phyloP scores from a whole-genome alignment of 2,113 vertebrate species.

The Saguinus imperator region DNA sequence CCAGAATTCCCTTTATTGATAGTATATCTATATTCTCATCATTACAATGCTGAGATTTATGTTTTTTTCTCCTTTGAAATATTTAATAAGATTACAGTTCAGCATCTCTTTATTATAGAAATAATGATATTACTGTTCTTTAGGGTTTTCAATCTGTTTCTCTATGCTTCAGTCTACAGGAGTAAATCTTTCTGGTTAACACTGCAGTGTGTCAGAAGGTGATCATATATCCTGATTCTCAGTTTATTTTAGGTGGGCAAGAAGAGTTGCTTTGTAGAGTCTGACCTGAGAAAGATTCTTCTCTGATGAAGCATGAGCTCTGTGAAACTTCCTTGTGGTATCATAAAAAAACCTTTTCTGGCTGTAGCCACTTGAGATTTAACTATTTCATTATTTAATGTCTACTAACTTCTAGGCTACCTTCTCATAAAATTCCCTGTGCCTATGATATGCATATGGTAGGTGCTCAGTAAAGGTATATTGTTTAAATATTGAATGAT shows the following conservation, averaged over 20 bases:
- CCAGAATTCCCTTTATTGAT: neutral
- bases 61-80: neutral
- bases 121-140: neutral
- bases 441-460: neutral
- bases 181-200: neutral
- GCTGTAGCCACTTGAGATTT: neutral
- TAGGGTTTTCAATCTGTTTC: neutral
- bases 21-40: neutral
- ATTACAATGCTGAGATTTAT: neutral
- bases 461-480: neutral
- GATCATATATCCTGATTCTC: neutral
- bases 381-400: neutral
- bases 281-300: neutral
- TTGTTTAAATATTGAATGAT: neutral
- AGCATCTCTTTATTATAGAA: neutral
- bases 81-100: neutral
- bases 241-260: neutral
- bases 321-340: neutral
- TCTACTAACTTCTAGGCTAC: neutral
- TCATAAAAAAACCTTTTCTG: neutral
- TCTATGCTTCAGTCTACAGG: neutral
- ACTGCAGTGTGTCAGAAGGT: neutral
- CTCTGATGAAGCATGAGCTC: neutral
- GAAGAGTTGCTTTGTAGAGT: neutral
- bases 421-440: neutral